Base-by-base conservation (phyloP, 2,888 invertebrate genomes). In the Drosophila pegasa region DNA sequence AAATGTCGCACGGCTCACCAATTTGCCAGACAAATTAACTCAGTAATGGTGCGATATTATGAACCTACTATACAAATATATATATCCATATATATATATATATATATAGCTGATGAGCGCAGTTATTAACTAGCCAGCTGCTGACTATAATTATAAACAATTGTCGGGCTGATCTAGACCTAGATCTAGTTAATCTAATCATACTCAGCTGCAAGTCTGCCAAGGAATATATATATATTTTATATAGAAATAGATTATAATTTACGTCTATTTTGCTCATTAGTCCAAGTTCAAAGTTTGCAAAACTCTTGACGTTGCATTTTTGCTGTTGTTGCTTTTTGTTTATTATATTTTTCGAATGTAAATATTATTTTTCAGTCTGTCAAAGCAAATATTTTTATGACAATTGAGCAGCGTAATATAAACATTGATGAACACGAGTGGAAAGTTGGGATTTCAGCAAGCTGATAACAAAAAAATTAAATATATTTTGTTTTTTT, bases 301-400 rank as follows among this genome's bases (percentile, higher is more conserved):
- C 10, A 37, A 25, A 29, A 25, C 27, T 50, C 2, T 50, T 29
- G 35, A 50, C 63, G n/a, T 37, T 60, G 37, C 22, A 59, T 29
- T 16, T 45, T 43, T 58, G 0, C 20, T 14, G n/a, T 27, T 35
- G 25, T 31, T 55, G 5, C n/a, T 37, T 61, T 40, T 54, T 20
- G 10, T 38, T 22, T 47, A 9, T 33, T 22, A 29, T 20, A 47
- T 40, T 40, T 54, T 66, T 50, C 33, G 8, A 59, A 57, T 64
- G 52, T 54, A 78, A 81, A 80, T 80, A 71, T 61, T 71, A 51
- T 74, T 71, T 16, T 64, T 14, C 47, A 37, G 60, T 35, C 45
- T 56, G 58, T 58, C 51, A 70, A 65, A 48, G 47, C 18, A 65
- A 70, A 69, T 43, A 74, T 56, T 71, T 35, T 22, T 50, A 29